Evolutionary conservation across 2,888 invertebrate genomes (phyloP).

Genomic region (Tethea ocularis): DNA sequence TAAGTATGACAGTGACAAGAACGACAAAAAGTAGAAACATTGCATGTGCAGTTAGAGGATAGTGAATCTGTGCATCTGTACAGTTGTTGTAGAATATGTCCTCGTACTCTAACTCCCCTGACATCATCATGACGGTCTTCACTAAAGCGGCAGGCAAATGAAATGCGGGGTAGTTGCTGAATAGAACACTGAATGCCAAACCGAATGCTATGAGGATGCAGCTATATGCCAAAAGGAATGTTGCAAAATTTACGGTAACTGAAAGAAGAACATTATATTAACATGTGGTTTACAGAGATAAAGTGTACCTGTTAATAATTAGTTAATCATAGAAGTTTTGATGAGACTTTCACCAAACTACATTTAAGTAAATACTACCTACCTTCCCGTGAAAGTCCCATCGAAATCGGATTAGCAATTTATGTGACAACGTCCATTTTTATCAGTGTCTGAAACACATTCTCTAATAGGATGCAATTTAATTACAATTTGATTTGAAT

Average conservation of each 20-base stretch:
- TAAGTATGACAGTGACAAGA: conserved; percentile 91
- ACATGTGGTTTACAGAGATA: too few relatives aligned
- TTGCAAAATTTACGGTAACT: conserved; percentile 92
- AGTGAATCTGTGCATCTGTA: conserved; percentile 79
- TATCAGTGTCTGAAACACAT: too few relatives aligned
- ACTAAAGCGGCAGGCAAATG: conserved; percentile 86
- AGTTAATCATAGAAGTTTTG: too few relatives aligned
- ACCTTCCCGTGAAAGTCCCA: too few relatives aligned
- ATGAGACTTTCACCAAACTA: too few relatives aligned
- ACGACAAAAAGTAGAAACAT: conserved; percentile 91
- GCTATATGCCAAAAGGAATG: conserved; percentile 91
- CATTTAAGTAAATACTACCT: too few relatives aligned
- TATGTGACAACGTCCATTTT: too few relatives aligned
- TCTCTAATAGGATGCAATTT: too few relatives aligned
- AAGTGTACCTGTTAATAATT: too few relatives aligned
- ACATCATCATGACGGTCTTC: conserved; percentile 95
- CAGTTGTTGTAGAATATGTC: conserved; percentile 89
- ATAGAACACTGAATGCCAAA: conserved; percentile 91
- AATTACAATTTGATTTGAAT: conserved; percentile 6
- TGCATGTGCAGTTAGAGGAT: conserved; percentile 89
- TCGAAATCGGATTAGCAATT: too few relatives aligned
- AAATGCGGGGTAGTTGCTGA: conserved; percentile 90
- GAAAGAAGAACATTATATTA: conserved; percentile 41
- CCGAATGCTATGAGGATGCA: conserved; percentile 92
- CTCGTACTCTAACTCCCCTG: conserved; percentile 93